Evolutionary conservation across 2,113 vertebrate species (phyloP).

Genomic region (Peromyscus polionotus): DNA sequence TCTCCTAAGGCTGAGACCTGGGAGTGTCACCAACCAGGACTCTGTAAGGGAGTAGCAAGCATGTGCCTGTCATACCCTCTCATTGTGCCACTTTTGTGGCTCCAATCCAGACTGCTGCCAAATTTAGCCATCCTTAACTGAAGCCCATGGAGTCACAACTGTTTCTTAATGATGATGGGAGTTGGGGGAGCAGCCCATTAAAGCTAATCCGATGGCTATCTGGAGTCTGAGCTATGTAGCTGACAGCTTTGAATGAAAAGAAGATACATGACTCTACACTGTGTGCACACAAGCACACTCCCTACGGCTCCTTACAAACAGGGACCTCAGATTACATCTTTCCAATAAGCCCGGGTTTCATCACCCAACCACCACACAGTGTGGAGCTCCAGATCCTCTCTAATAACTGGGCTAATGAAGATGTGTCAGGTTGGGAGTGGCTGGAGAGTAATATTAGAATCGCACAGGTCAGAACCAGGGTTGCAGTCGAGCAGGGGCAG

Average conservation of each 20-base stretch:
- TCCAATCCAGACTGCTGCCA: background rate
- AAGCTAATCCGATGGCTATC: conserved; percentile 29
- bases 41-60: background rate
- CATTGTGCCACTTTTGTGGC: background rate
- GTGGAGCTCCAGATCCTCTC: background rate
- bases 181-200: background rate
- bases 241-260: conserved; percentile 41
- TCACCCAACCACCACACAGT: background rate
- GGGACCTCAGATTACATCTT: conserved; percentile 43
- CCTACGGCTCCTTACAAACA: background rate
- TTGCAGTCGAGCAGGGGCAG: background rate
- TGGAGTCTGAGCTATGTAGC: conserved; percentile 24
- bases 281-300: background rate
- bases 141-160: background rate
- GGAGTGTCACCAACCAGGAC: background rate
- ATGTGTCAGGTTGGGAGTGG: background rate
- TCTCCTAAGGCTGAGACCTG: background rate
- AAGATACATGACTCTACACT: background rate
- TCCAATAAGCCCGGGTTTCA: conserved; percentile 52
- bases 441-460: rapidly evolving
- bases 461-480: background rate
- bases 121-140: background rate
- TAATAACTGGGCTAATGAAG: conserved; percentile 16
- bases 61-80: background rate
- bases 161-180: background rate